Evolutionary conservation across 2,888 invertebrate genomes (phyloP).

Genomic region (Erannis defoliaria): DNA sequence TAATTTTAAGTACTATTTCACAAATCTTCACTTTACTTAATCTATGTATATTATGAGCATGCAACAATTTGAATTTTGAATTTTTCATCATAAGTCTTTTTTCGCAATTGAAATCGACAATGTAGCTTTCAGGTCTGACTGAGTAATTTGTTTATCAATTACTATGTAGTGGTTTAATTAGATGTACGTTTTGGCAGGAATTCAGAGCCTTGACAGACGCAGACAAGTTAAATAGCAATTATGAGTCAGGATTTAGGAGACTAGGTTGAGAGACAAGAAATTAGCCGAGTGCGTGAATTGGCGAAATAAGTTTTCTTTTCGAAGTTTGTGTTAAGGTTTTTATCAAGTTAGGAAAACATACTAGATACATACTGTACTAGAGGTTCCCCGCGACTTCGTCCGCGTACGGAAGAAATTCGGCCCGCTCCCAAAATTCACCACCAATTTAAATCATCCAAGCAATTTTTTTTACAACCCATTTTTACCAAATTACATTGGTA

Average conservation of each 20-base stretch:
- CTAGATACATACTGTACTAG: no score
- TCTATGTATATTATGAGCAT: no score
- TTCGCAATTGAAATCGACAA: no score
- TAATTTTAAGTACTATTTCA: neutral
- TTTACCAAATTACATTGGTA: no score
- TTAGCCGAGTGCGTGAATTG: neutral
- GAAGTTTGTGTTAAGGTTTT: neutral
- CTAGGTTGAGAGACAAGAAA: conserved; percentile 2
- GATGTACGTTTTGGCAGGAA: conserved; percentile 27
- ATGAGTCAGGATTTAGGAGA: conserved; percentile 20
- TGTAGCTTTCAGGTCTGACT: neutral
- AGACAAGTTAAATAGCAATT: conserved; percentile 28
- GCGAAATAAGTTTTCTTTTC: neutral
- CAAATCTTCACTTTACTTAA: no score
- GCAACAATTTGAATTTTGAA: no score
- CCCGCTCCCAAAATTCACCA: no score
- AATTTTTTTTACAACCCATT: no score
- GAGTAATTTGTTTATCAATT: neutral
- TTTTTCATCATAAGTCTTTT: no score
- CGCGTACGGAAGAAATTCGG: no score
- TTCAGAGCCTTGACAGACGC: conserved; percentile 22
- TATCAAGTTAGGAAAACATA: neutral
- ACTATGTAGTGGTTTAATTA: neutral
- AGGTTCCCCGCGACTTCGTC: no score
- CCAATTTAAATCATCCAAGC: no score